Base-by-base conservation (phyloP, 2,888 invertebrate species). In the Drosophila phalerata region DNA sequence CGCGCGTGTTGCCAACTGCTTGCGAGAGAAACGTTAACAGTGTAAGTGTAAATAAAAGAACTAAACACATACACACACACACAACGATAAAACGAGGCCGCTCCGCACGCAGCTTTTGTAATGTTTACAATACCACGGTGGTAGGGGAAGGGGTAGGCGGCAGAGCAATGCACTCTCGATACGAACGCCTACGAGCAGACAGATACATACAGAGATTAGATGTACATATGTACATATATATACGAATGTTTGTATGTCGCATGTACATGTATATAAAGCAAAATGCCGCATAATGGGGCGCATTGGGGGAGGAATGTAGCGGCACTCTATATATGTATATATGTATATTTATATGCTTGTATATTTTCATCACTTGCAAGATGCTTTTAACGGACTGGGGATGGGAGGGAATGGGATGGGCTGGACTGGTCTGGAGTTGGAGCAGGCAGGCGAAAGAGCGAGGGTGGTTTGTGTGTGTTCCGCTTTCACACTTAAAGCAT, bases 91-190 rank as follows among this genome's bases (percentile, higher is more conserved):
- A 85, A 85, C 71, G 89, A 85, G 85, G 85, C 87, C 89, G 89
- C 71, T 13, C 55, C 69, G 71, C 84, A 70, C 74, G 74, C 69
- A 75, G 77, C 88, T 84, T 88, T 88, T 86, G 85, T 84, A 83
- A 86, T 88, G 84, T 81, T 81, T 81, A 81, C 80, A 79, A 80
- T 71, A 70, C 48, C 28, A 25, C 40, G 32, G 34, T 45, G 75
- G n/a, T n/a, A n/a, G n/a, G 34, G 42, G 67, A 43, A 28, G 62
- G 43, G 61, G 53, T 9, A 65, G 77, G 77, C 62, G 81, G 75
- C 47, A 71, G 80, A 83, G 86, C 84, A 85, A 81, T 85, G 84
- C 84, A 85, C 89, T 85, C 81, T 83, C 69, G 53, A 71, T 69
- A 61, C 69, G 71, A 69, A 74, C 85, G 73, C 72, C 72, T 62